Conservation (phyloP, 1,140 invertebrate species). For the Eurosta solidaginis region DNA sequence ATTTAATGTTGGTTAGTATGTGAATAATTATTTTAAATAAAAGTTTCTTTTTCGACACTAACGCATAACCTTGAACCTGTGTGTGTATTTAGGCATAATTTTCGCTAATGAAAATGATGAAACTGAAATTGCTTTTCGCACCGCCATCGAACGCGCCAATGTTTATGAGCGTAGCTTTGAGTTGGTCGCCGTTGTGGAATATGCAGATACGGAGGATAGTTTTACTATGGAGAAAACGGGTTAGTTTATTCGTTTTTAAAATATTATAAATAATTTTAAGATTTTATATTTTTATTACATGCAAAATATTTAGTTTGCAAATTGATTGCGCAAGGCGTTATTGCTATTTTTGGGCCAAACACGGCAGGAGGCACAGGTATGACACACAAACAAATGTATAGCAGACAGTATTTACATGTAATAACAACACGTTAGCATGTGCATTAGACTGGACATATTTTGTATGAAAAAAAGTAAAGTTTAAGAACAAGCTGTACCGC, state of each 20-base stretch:
- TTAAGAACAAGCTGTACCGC: too few species aligned
- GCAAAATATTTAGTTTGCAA: constrained; percentile 62
- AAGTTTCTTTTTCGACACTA: neutral
- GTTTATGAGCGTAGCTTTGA: constrained; percentile 56
- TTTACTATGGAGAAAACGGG: constrained; percentile 61
- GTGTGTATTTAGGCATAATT: constrained; percentile 58
- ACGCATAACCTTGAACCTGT: neutral
- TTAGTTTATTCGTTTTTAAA: constrained; percentile 34
- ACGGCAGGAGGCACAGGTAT: constrained; percentile 66
- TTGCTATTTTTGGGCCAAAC: constrained; percentile 79
- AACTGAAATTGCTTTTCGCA: constrained; percentile 61
- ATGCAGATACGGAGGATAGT: constrained; percentile 57
- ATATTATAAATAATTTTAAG: constrained; percentile 21
- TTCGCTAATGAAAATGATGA: constrained; percentile 59
- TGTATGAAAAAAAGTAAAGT: too few species aligned
- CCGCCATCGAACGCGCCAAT: constrained; percentile 61
- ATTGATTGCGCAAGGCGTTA: constrained; percentile 68
- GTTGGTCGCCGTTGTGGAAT: constrained; percentile 52
- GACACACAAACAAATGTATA: constrained; percentile 12
- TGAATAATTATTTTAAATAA: neutral
- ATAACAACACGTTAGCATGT: neutral
- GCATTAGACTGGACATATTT: neutral
- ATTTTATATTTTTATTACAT: constrained; percentile 28
- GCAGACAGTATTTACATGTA: neutral
- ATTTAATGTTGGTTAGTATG: constrained; percentile 33